phyloP scores from a whole-genome alignment of 2,888 invertebrate species.

The Drosophila kuntzei region DNA sequence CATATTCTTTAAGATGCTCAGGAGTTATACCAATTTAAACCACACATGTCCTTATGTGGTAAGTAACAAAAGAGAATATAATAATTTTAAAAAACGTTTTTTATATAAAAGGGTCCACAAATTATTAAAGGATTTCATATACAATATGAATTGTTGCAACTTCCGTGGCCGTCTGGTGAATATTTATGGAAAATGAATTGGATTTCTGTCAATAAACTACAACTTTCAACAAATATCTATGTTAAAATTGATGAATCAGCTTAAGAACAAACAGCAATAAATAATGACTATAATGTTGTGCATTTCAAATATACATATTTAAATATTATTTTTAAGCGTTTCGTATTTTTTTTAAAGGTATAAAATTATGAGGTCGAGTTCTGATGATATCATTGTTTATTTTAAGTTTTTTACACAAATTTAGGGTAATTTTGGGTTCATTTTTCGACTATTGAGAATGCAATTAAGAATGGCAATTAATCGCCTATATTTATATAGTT shows the following conservation, averaged over 20 bases:
- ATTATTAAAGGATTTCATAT: constrained; percentile 20
- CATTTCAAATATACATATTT: too few species aligned
- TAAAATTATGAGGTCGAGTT: too few species aligned
- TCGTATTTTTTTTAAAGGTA: too few species aligned
- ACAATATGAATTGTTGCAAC: constrained; percentile 1
- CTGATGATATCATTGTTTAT: too few species aligned
- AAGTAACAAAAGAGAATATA: constrained; percentile 1
- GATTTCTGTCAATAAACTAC: constrained; percentile 3
- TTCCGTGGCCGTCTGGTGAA: constrained; percentile 38
- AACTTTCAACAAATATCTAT: constrained; percentile 20
- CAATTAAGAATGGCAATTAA: background rate
- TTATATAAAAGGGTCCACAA: constrained; percentile 9
- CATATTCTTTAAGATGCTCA: constrained; percentile 10
- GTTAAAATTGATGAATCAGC: background rate
- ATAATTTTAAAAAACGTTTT: background rate
- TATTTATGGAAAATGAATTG: constrained; percentile 20
- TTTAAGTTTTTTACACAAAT: too few species aligned
- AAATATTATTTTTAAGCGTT: too few species aligned
- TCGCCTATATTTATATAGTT: background rate
- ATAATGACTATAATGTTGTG: too few species aligned
- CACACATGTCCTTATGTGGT: constrained; percentile 48
- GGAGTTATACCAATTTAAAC: constrained; percentile 41
- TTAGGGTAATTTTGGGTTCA: too few species aligned
- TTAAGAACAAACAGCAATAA: too few species aligned
- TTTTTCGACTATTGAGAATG: too few species aligned